Conservation (phyloP, 2,888 invertebrate species). For the Polylopha cassiicola region DNA sequence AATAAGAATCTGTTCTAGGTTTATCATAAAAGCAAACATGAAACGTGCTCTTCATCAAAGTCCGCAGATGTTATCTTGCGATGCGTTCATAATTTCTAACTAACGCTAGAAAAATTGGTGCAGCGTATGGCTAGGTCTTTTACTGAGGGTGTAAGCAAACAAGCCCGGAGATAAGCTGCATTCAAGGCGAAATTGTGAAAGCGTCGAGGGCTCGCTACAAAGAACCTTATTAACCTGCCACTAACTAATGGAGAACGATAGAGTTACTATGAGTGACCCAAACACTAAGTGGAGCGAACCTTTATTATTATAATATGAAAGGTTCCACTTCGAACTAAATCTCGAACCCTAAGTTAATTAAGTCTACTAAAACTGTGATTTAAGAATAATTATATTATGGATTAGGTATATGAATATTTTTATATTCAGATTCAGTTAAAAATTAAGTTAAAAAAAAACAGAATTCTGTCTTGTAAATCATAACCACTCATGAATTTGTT, state of each 20-base stretch:
- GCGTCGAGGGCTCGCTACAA: constrained; percentile 54
- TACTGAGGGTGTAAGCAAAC: constrained; percentile 55
- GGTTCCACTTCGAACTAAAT: constrained; percentile 47
- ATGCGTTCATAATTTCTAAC: constrained; percentile 55
- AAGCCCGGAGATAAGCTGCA: constrained; percentile 65
- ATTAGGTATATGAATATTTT: background rate
- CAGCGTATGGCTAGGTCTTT: constrained; percentile 44
- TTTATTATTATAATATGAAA: constrained; percentile 54
- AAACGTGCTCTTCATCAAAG: constrained; percentile 35
- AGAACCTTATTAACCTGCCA: constrained; percentile 70
- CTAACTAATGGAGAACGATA: constrained; percentile 67
- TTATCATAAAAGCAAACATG: constrained; percentile 28
- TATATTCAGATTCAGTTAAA: background rate
- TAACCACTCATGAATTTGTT: too few species aligned
- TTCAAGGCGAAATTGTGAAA: constrained; percentile 69
- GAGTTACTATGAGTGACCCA: constrained; percentile 55
- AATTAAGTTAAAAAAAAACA: too few species aligned
- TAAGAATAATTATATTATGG: background rate
- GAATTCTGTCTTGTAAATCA: too few species aligned
- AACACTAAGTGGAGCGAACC: constrained; percentile 36
- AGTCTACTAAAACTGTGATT: background rate
- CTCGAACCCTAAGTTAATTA: constrained; percentile 26
- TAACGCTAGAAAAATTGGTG: constrained; percentile 62
- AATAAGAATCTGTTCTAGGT: constrained; percentile 21
- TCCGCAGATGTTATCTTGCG: constrained; percentile 35